A percentile compares a stretch with the other conserved stretches of the same genome.
phyloP scores from a whole-genome alignment of 2,113 vertebrate genomes.

The Brachionichthys hirsutus region DNA sequence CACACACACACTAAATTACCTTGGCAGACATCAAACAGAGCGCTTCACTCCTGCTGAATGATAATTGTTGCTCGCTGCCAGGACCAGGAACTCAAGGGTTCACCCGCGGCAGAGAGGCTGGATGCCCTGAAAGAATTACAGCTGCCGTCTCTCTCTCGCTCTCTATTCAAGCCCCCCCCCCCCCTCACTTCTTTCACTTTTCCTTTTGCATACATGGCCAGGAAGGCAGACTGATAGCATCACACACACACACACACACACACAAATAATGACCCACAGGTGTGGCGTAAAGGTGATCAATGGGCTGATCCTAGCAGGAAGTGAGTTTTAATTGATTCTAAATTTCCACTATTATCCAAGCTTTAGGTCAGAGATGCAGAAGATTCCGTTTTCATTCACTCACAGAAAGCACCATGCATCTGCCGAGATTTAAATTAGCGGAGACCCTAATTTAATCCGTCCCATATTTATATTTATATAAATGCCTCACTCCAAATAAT shows the following conservation, averaged over 20 bases:
- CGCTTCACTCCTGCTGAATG: conserved; percentile 62
- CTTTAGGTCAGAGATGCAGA: too few relatives aligned
- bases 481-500: too few relatives aligned
- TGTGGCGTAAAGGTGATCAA: conserved; percentile 12
- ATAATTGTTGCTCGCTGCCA: conserved; percentile 66
- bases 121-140: conserved; percentile 43
- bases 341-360: neutral
- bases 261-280: conserved; percentile 12
- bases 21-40: conserved; percentile 73
- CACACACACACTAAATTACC: conserved; percentile 76
- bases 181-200: conserved; percentile 8
- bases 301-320: conserved; percentile 1
- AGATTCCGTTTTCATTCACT: too few relatives aligned
- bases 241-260: neutral
- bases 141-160: too few relatives aligned
- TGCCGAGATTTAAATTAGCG: too few relatives aligned
- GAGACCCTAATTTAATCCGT: too few relatives aligned
- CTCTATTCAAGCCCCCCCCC: too few relatives aligned
- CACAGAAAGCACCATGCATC: too few relatives aligned
- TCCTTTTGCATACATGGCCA: too few relatives aligned
- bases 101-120: conserved; percentile 47
- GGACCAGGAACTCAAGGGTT: conserved; percentile 65
- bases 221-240: neutral
- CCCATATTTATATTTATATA: too few relatives aligned
- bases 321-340: conserved; percentile 2